Evolutionary conservation across 1,140 invertebrate genomes (phyloP), one percentile per base, ranked within the genome.

Genomic region (Drosophila ficusphila): DNA sequence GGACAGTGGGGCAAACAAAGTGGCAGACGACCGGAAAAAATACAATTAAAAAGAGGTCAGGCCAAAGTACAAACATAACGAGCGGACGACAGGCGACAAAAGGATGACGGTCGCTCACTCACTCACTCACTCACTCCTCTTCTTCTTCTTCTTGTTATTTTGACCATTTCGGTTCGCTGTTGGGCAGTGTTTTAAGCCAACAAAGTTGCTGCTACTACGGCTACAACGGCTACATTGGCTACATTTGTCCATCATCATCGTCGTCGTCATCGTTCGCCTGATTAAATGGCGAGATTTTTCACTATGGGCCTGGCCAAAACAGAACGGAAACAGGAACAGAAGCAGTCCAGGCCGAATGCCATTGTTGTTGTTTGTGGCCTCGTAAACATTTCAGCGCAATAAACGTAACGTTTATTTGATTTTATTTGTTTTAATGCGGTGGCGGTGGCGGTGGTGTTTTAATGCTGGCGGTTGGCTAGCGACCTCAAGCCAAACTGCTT

Each of bases 361-460:
- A 21, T 18, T 57, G 42, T 57, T 48, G 14, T 34, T 27, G 27
- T 27, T 34, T 41, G 23, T 12, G 36, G 23, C 23, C 64, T 36
- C 31, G 44, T 44, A 65, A 65, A 65, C 42, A 65, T 31, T 57
- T 38, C 56, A 36, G 19, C 44, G 64, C 60, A 53, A 69, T 67
- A 72, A 73, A 61, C 48, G 54, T 60, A 73, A 61, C 41, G 41
- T 67, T 49, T 68, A 69, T 76, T 76, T 76, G 73, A 76, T 69
- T 76, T 69, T 69, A 76, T 76, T 76, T 76, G 54, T 76, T 76
- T 76, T 54, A 76, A 76, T 76, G 73, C 62, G 72, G 48, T 36
- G 19, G 23, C n/a, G n/a, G n/a, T n/a, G n/a, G n/a, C n/a, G n/a
- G n/a, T n/a, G n/a, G n/a, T n/a, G n/a, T n/a, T n/a, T n/a, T n/a